Base-by-base conservation (phyloP, 2,797 vertebrate species). In the Manis javanica region DNA sequence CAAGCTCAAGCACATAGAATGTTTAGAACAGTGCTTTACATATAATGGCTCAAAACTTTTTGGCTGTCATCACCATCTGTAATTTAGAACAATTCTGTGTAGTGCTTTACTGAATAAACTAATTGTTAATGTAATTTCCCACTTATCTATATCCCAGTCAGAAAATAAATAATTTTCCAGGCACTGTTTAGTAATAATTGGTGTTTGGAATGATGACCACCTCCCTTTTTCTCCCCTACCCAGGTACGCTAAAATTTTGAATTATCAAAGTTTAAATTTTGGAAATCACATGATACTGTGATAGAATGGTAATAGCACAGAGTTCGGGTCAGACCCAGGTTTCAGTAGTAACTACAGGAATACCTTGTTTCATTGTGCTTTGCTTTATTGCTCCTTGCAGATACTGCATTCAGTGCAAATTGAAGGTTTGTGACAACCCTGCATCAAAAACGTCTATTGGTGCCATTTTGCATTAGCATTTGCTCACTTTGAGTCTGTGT, bases 231-330 rank as follows among this genome's bases (percentile, higher is more conserved):
- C 66, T 42, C 51, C 16, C 74, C 49, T 86, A 92, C 55, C 39
- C 51, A 90, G 55, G 24, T 53, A 37, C 37, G 90, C 3, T 81
- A 49, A 85, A 74, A 5, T 68, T 83, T 78, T 79, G 9, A 87
- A 53, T 63, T 69, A 21, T 94, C 66, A 71, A 83, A 68, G 42
- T 63, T 93, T 90, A 93, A 72, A 79, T 63, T 90, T 84, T 64
- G 13, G 89, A 81, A 18, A 29, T 81, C 85, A 87, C 11, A 49
- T 69, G 66, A 81, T 69, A 61, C 7, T 81, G 59, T 95, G 49
- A 85, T 84, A 46, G 5, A 90, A 71, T 72, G n/a, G 46, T 51
- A 57, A 86, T 24, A 78, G 23, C 37, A 61, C 19, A 57, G 59
- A 49, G 31, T n/a, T 85, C 82, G 24, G 39, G 4, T 91, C 84